Conservation (phyloP, 2,113 vertebrate species). For the Craseonycteris thonglongyai region DNA sequence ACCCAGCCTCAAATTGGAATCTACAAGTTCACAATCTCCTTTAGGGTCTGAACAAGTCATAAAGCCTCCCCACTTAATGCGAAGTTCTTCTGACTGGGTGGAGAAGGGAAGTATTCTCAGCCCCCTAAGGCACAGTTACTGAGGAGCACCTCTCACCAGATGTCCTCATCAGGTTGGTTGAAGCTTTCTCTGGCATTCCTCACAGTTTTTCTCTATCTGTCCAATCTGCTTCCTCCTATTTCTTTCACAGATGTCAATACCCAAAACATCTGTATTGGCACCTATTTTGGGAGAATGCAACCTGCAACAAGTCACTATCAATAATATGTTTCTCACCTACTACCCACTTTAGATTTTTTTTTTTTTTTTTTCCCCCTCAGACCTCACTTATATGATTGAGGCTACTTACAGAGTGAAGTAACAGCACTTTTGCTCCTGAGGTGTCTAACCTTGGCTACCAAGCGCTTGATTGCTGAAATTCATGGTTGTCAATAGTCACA, state of each 20-base stretch:
- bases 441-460: not conserved
- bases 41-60: not conserved
- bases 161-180: not conserved
- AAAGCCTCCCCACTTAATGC: not conserved
- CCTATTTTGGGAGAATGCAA: not conserved
- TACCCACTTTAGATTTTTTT: not conserved
- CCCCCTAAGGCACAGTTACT: accelerated
- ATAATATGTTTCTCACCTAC: not conserved
- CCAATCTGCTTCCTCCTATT: not conserved
- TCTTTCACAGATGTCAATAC: not conserved
- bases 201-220: not conserved
- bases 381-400: not conserved
- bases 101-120: not conserved
- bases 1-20: not conserved
- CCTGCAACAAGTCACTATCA: not conserved
- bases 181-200: not conserved
- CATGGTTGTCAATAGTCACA: not conserved
- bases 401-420: not conserved
- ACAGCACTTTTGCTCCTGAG: not conserved
- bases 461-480: not conserved
- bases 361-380: not conserved
- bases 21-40: not conserved
- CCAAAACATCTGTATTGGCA: not conserved
- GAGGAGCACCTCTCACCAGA: not conserved
- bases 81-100: not conserved